Base-by-base conservation (phyloP, 1,140 invertebrate genomes). In the Lordiphosa mommai region DNA sequence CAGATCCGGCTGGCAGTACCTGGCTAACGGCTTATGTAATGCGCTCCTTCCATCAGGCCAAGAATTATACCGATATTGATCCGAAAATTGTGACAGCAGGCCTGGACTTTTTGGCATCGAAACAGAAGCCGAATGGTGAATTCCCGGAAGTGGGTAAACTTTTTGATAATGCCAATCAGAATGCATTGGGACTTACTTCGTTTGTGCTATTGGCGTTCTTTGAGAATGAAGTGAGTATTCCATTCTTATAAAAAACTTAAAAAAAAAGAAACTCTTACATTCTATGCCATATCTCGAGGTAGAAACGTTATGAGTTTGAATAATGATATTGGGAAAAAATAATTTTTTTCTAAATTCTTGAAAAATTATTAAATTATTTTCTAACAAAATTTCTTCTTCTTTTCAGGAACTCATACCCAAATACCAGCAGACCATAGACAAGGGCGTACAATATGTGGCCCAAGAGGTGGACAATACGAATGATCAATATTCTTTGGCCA, bases 1-100 rank as follows among this genome's bases (percentile, higher is more conserved):
- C 91, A 3, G 95, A 97, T 89, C 86, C 90, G 1, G 91, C 90
- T 16, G 95, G 97, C 4, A 97, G 94, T 76, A 95, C 95, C n/a
- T 98, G 97, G 96, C 36, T 99, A 14, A 98, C 97, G 3, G 96
- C 97, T 1, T 98, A 98, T 88, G 96, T 98, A 0, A 92, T 94
- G 0, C 94, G 96, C 53, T 96, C 97, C 41, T 94, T 99, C 80
- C 92, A 93, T 30, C 94, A 96, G 89, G 97, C 96, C 1, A 91
- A 91, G 41, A 90, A 92, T 12, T 95, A 94, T 80, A 96, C 98
- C 13, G 92, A 92, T 44, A 92, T 98, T 32, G 96, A 97, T 46
- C 90, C 92, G 8, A 90, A 89, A 47, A 92, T 97, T 32, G 92
- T 98, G 48, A 87, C 90, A 1, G 90, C 92, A 16, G 93, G 95